phyloP scores from a whole-genome alignment of 2,888 invertebrate genomes.

The Cephalotes varians region DNA sequence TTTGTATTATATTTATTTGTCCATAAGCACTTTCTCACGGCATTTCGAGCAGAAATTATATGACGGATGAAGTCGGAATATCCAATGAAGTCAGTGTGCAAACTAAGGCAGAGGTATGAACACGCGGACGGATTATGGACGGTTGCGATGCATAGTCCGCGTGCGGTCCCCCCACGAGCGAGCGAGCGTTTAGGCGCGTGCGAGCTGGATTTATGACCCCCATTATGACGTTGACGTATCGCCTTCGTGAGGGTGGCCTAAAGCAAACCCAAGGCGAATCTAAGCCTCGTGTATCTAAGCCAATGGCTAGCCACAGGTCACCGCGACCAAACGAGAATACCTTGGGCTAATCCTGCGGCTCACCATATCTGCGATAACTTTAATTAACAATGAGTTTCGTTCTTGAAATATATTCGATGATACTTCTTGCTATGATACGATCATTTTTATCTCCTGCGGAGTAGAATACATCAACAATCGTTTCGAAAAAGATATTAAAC shows the following conservation, averaged over 20 bases:
- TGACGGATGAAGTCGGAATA: slow-evolving; percentile 71
- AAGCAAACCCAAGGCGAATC: slow-evolving; percentile 78
- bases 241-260: slow-evolving; percentile 76
- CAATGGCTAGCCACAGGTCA: slow-evolving; percentile 77
- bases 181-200: slow-evolving; percentile 77
- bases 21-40: slow-evolving; percentile 31
- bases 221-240: slow-evolving; percentile 83
- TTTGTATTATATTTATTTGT: not conserved
- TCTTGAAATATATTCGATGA: not conserved
- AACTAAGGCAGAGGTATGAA: slow-evolving; percentile 68
- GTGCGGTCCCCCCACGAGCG: slow-evolving; percentile 67
- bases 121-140: slow-evolving; percentile 70
- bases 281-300: slow-evolving; percentile 78
- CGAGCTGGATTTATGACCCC: slow-evolving; percentile 81
- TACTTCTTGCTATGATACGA: not conserved
- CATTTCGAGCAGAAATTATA: slow-evolving; percentile 9
- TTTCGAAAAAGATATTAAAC: not conserved
- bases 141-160: slow-evolving; percentile 71
- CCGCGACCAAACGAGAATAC: slow-evolving; percentile 77
- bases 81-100: slow-evolving; percentile 74
- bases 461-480: not conserved
- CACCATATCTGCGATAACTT: slow-evolving; percentile 75
- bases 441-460: not conserved
- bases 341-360: slow-evolving; percentile 75
- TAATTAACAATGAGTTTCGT: slow-evolving; percentile 11